These are phyloP conservation scores for Cetoscarus ocellatus DNA, from an alignment of 2,797 vertebrate species.

Conservation along the genomic window DNA sequence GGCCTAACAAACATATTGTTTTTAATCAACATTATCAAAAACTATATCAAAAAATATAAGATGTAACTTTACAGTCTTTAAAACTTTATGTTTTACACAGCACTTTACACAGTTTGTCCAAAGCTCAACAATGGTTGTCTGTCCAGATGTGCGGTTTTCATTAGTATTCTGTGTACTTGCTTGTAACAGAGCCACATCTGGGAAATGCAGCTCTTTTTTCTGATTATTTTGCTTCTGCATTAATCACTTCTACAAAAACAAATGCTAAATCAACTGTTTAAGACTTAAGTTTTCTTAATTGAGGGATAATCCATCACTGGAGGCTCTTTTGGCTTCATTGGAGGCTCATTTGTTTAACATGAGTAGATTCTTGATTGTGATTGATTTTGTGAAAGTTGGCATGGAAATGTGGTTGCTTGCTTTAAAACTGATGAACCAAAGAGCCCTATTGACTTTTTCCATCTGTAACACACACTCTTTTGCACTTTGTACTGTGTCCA, in stretches of 20 bases:
- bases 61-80: no score
- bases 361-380: slow-evolving; percentile 10
- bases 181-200: background rate
- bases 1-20: no score
- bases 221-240: no score
- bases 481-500: background rate
- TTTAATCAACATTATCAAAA: no score
- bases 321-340: background rate
- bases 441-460: background rate
- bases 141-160: slow-evolving; percentile 13
- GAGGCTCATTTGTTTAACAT: slow-evolving; percentile 15
- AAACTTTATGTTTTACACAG: no score
- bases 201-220: background rate
- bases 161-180: no score
- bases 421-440: background rate
- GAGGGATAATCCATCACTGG: background rate
- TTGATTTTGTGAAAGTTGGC: slow-evolving; percentile 23
- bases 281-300: slow-evolving; percentile 4
- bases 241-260: slow-evolving; percentile 14
- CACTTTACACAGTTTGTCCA: no score
- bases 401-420: slow-evolving; percentile 8
- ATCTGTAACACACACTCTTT: background rate
- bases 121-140: background rate
- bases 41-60: no score
- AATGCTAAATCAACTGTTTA: slow-evolving; percentile 3